Evolutionary conservation across 1,140 invertebrate species (phyloP).

Genomic region (Zaprionus taronus): DNA sequence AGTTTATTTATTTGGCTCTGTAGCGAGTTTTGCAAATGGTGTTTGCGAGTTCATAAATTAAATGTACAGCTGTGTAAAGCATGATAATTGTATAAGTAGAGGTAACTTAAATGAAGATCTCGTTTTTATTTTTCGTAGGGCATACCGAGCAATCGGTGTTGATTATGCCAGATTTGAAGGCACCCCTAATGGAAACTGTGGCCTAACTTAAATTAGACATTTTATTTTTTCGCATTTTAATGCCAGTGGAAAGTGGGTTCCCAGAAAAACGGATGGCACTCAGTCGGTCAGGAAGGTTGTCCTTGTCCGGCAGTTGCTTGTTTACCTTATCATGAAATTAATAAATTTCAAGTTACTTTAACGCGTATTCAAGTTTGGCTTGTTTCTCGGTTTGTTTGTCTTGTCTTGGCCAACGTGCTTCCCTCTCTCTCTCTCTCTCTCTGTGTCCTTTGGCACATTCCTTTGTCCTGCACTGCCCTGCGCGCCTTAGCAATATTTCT

Average conservation of each 20-base stretch:
- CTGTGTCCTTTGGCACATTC: background rate
- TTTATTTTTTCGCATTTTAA: slow-evolving; percentile 56
- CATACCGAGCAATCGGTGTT: slow-evolving; percentile 8
- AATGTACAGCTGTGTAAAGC: background rate
- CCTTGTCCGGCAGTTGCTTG: slow-evolving; percentile 46
- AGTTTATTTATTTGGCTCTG: background rate
- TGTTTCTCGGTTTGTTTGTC: slow-evolving; percentile 56
- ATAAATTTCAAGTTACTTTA: slow-evolving; percentile 81
- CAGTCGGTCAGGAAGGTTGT: slow-evolving; percentile 19
- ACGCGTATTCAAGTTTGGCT: slow-evolving; percentile 51
- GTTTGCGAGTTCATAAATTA: background rate
- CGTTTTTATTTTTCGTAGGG: background rate
- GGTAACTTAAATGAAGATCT: background rate
- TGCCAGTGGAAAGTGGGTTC: slow-evolving; percentile 3
- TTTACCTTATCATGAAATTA: slow-evolving; percentile 81
- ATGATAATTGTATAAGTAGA: background rate
- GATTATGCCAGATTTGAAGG: background rate
- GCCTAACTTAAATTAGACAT: slow-evolving; percentile 71
- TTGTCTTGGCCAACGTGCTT: slow-evolving; percentile 11
- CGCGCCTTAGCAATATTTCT: slow-evolving; percentile 73
- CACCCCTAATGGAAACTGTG: slow-evolving; percentile 53
- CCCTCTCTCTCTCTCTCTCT: background rate
- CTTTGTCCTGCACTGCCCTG: background rate
- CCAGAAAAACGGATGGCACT: slow-evolving; percentile 7
- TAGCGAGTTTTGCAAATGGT: background rate